Evolutionary conservation across 2,888 invertebrate species (phyloP), one percentile per base, ranked within the genome.

Genomic region (Drosophila diplacantha): DNA sequence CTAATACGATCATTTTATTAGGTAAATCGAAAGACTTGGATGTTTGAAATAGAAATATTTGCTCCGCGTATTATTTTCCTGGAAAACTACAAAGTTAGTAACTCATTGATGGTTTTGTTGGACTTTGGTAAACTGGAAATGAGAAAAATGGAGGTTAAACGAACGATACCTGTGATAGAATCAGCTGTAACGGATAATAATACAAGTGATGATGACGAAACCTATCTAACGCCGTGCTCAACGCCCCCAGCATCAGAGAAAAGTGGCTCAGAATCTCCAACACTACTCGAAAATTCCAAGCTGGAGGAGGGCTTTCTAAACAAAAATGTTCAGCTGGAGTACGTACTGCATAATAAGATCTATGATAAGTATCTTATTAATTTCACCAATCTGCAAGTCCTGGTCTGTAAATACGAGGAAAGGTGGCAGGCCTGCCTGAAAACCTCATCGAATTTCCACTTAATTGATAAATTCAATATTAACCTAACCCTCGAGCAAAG

Each of bases 51-150:
- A 74, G 96, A 98, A 87, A 95, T 98, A 71, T 95, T 95, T 5
- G 97, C 98, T 3, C 98, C 98, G 0, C 96, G 97, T 87, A 95
- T 98, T 71, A 92, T 97, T 76, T 91, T 97, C 70, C 95, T 96
- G 38, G 96, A 97, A 85, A 91, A 93, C 83, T 93, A 95, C 86
- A 90, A 90, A 49, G 93, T 94, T 76, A 91, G 92, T 55, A 94
- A 93, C 85, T 93, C 93, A 1, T 90, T 93, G 11, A 93, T 95
- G 76, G 92, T 97, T 51, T 91, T 97, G 53, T 93, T 98, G 46
- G 98, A 98, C 90, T 95, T 98, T 86, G 98, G 98, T 14, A 92
- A 95, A 69, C 91, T 98, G 71, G 84, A 87, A 67, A 66, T 88
- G 51, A 70, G 85, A 2, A 88, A 88, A 75, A 85, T 85, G 32